Conservation (phyloP, 1,140 invertebrate genomes). For the Dryas iulia region DNA sequence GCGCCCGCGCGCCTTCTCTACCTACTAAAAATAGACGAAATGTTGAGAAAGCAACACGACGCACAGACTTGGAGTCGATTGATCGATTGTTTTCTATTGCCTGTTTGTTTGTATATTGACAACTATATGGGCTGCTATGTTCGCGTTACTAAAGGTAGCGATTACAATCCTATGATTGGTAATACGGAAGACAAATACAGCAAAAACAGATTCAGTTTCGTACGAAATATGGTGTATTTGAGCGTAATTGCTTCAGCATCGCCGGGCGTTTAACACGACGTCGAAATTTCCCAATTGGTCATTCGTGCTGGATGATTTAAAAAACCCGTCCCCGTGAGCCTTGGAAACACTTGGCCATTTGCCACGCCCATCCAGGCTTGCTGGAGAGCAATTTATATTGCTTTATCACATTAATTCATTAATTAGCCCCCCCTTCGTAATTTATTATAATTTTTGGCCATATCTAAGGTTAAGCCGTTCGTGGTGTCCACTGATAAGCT, state of each 20-base stretch:
- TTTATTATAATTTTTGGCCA: neutral
- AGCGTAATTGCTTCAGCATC: neutral
- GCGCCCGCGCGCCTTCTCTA: constrained; percentile 42
- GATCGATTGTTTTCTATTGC: constrained; percentile 23
- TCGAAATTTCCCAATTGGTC: constrained; percentile 63
- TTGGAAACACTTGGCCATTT: constrained; percentile 63
- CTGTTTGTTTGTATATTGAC: constrained; percentile 6
- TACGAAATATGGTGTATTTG: neutral
- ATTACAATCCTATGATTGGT: neutral
- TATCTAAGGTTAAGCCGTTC: neutral
- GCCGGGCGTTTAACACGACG: constrained; percentile 31
- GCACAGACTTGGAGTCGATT: constrained; percentile 12
- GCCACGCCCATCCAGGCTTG: constrained; percentile 62
- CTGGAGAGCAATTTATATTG: constrained; percentile 43
- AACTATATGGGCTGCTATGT: neutral
- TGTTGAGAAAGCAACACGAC: constrained; percentile 53
- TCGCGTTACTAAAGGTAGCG: neutral
- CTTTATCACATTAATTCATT: constrained; percentile 39
- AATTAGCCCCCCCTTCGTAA: constrained; percentile 20
- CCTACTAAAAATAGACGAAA: constrained; percentile 61
- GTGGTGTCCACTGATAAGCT: neutral
- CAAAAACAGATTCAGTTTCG: neutral
- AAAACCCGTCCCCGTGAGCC: constrained; percentile 60
- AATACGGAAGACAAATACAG: neutral
- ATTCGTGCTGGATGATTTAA: constrained; percentile 55